Evolutionary conservation across 2,113 vertebrate genomes (phyloP), one percentile per base, ranked within the genome.

Genomic region (Actenoides hombroni): DNA sequence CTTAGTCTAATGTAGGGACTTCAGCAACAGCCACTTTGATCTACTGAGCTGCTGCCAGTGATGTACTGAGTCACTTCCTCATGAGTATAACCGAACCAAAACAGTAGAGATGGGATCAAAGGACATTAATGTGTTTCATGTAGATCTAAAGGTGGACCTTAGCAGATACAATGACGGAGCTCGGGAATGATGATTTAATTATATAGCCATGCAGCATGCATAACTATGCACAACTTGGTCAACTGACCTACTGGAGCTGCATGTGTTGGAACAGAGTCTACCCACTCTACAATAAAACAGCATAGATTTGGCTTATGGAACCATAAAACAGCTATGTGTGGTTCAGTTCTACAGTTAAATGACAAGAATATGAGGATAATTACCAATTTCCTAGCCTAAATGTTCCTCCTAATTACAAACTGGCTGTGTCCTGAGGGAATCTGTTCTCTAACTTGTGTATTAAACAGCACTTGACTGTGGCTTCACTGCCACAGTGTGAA

Each of bases 321-420:
- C 20, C 17, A 56, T 74, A 35, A 88, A 93, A 40, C 20, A 74
- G 40, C 37, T 49, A 49, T 35, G 8, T 64, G n/a, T 51, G 13
- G 7, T 61, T 86, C 54, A 61, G 33, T 61, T 94, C n/a, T 81
- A 81, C 51, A 56, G 25, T 18, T 78, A 94, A 88, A 68, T 86
- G 5, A 42, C 59, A 79, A 35, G 33, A 86, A 64, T 92, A 91
- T 48, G 35, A 57, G 20, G 26, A 92, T 76, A 94, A 94, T 84
- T 78, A 63, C 33, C 61, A 74, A 83, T 80, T 82, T 95, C 51
- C 53, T 68, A 68, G 56, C 35, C 42, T 42, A 92, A 94, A 84
- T 71, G 39, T 48, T 94, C 77, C 54, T 94, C 35, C 35, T 92
- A 94, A 89, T 75, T 92, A 78, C 20, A 75, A 92, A 82, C 33